Base-by-base conservation (phyloP, 2,888 invertebrate species). In the Calephelis perditalis region DNA sequence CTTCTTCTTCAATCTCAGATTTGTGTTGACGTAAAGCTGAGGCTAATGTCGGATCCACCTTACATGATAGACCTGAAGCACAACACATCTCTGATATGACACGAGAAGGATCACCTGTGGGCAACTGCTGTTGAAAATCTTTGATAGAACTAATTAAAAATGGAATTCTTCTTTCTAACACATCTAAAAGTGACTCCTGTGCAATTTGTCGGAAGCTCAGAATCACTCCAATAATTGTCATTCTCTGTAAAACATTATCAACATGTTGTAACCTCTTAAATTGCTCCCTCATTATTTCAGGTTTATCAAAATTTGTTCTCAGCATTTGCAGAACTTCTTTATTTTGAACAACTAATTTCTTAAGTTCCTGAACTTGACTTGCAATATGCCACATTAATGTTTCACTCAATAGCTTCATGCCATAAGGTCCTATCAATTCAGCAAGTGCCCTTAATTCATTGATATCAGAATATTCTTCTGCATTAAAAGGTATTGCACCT, bases 371-470 rank as follows among this genome's bases (percentile, higher is more conserved):
- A 10, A 99, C 98, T 91, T 99, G 99, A 78, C 97, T 97, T 10
- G 99, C 96, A 69, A 99, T 98, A 78, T 99, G 99, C 97, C 98
- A 98, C 97, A 99, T 98, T 11, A 99, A 90, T 11, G 98, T 97
- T 86, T 99, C 99, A 76, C 98, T 98, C 60, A 99, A 85, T 73
- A 97, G 94, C 77, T 99, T 99, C 94, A 99, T 98, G 6, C 99
- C 99, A 79, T 99, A 99, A 0, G 99, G 99, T 0, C 99, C 99
- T 68, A 99, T 97, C 40, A 99, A 91, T 86, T 99, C 99, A 1
- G 98, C 98, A 56, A 99, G 89, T 0, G 99, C 96, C 68, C 98
- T 92, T 58, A 99, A 86, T 78, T 99, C 99, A 85, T 96, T 98
- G 15, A 98, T 95, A 81, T 99, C 99, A 0, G 98, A 98, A 85